Evolutionary conservation across 1,140 invertebrate genomes (phyloP), one percentile per base, ranked within the genome.

Genomic region (Antheraea mylitta): DNA sequence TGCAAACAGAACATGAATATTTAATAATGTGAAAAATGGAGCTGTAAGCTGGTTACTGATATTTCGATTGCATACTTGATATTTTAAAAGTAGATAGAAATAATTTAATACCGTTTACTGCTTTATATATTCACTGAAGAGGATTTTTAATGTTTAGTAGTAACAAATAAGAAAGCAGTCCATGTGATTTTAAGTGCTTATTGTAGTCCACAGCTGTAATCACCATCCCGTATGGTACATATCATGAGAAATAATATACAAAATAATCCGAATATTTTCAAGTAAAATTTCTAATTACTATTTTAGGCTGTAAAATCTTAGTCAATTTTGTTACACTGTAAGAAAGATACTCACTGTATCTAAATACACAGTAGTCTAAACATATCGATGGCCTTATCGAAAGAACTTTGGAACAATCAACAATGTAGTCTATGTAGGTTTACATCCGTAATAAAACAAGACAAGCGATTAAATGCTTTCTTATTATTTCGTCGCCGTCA

Each of bases 401-500:
- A 53, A 16, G 45, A 53, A 16, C 45, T 53, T 13, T 53, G 1
- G 13, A 53, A 53, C 45, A 53, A 53, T 53, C 45, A 53, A 53
- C 45, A 53, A 53, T 53, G 45, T 53, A 53, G 9, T 53, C 45
- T 53, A 53, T 53, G 11, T 53, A 53, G 45, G 45, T 53, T 53
- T 53, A 53, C 45, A 53, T 53, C 45, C 45, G 45, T 53, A 9
- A 53, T 53, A 53, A 53, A 53, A 53, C 45, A 53, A 53, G 45
- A 53, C 7, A 53, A 53, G 16, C 45, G 19, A 63, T 63, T 63
- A 63, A 63, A 37, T 63, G 37, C 61, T 63, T 36, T 63, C 22
- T 63, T 63, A 36, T 63, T 36, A 36, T 36, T 63, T 53, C 13
- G 59, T 36, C 11, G 61, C 37, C 8, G 22, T 30, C 30, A 63